A percentile compares a stretch with the other conserved stretches of the same genome.
These are phyloP conservation scores for Charanyca ferruginea DNA, from an alignment of 2,888 invertebrate genomes.

Conservation along the genomic window DNA sequence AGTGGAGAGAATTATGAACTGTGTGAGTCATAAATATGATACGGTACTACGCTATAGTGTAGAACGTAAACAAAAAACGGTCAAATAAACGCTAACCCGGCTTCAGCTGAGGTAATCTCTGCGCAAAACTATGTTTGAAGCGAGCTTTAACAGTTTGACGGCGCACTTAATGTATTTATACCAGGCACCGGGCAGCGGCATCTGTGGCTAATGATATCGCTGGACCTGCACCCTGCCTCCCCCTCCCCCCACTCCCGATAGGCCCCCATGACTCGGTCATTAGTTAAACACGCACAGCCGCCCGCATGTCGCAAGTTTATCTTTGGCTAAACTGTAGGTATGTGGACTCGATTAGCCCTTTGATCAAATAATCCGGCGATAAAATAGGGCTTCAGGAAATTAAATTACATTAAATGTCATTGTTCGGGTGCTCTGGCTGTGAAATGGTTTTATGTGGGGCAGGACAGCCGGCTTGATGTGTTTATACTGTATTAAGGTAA, in stretches of 20 bases:
- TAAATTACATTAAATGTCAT: slow-evolving; percentile 89
- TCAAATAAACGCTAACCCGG: slow-evolving; percentile 40
- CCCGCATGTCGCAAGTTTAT: slow-evolving; percentile 91
- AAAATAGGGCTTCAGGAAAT: slow-evolving; percentile 89
- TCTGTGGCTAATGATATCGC: slow-evolving; percentile 91
- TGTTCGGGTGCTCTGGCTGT: slow-evolving; percentile 77
- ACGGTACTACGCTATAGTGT: neutral
- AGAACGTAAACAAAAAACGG: slow-evolving; percentile 46
- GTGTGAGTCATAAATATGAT: slow-evolving; percentile 29
- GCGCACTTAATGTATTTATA: slow-evolving; percentile 90
- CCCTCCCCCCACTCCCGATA: slow-evolving; percentile 46
- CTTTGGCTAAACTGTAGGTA: slow-evolving; percentile 90
- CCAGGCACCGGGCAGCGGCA: slow-evolving; percentile 87
- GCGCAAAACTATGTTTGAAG: slow-evolving; percentile 77
- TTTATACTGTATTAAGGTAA: neutral
- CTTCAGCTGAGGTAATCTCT: slow-evolving; percentile 62
- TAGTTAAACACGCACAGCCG: slow-evolving; percentile 91
- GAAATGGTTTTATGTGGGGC: slow-evolving; percentile 67
- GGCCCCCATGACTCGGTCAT: slow-evolving; percentile 89
- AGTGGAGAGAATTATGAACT: slow-evolving; percentile 55
- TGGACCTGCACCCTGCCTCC: slow-evolving; percentile 75
- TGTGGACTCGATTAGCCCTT: slow-evolving; percentile 91
- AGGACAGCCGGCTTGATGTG: slow-evolving; percentile 14
- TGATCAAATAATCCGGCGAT: slow-evolving; percentile 90
- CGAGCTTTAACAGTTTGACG: slow-evolving; percentile 89